A percentile compares a stretch with the other conserved stretches of the same genome.
Evolutionary conservation across 2,797 vertebrate genomes (phyloP).

Genomic region (Enteromius thamalakanensis): DNA sequence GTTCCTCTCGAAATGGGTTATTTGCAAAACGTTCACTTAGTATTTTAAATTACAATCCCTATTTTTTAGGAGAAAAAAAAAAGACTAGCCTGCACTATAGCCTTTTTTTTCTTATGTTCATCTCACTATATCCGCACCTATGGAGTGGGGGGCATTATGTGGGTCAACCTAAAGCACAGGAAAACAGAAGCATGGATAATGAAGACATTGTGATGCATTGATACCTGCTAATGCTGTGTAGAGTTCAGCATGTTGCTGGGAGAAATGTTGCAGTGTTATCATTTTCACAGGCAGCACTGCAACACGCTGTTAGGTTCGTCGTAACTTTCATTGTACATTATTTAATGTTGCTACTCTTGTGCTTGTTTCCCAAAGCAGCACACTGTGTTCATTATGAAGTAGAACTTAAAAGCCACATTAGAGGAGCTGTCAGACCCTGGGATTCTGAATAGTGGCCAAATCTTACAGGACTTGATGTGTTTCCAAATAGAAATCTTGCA

Average conservation of each 20-base stretch:
- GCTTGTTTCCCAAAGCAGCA: conserved; percentile 22
- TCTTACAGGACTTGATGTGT: conserved; percentile 29
- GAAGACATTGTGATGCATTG: conserved; percentile 2
- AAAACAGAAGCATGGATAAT: background rate
- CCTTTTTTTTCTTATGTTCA: background rate
- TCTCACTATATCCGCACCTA: background rate
- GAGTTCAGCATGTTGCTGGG: conserved; percentile 33
- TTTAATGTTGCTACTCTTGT: conserved; percentile 17
- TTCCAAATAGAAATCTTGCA: conserved; percentile 24
- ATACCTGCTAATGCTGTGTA: conserved; percentile 7
- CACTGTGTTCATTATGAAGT: conserved; percentile 37
- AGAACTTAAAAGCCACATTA: conserved; percentile 47
- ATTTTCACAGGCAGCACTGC: conserved; percentile 16
- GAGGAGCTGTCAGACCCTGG: conserved; percentile 8
- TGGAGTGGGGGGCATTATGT: background rate
- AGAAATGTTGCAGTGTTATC: conserved; percentile 36
- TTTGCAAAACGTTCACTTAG: too few relatives aligned
- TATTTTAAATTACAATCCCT: background rate
- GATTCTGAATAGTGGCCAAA: conserved; percentile 30
- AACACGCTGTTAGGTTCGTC: conserved; percentile 6
- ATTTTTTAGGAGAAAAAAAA: background rate
- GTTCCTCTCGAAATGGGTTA: too few relatives aligned
- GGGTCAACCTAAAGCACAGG: background rate
- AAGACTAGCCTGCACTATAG: background rate
- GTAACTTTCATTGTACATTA: conserved; percentile 36